Evolutionary conservation across 1,140 invertebrate genomes (phyloP).

Genomic region (Lepidurus couesii): DNA sequence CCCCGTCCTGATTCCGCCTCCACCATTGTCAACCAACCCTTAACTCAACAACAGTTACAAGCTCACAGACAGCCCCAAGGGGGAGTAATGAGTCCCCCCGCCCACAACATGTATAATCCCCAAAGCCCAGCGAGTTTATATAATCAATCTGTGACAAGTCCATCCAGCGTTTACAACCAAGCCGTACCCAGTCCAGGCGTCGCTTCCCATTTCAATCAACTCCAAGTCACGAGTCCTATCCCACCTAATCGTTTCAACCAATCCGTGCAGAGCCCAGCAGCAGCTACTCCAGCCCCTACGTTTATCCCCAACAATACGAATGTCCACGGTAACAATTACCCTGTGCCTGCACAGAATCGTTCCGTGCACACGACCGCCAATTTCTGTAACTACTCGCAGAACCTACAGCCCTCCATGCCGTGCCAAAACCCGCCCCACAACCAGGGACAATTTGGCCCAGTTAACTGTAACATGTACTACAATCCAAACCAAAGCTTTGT

Average conservation of each 20-base stretch:
- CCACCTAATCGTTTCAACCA: slow-evolving; percentile 42
- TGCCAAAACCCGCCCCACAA: slow-evolving; percentile 25
- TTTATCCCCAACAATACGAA: slow-evolving; percentile 45
- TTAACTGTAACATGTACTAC: slow-evolving; percentile 23
- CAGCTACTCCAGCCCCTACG: slow-evolving; percentile 52
- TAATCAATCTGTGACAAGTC: slow-evolving; percentile 17
- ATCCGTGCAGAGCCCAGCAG: slow-evolving; percentile 54
- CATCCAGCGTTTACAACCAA: slow-evolving; percentile 35
- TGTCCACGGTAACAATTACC: slow-evolving; percentile 32
- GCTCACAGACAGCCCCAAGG: neutral
- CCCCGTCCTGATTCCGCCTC: slow-evolving; percentile 33
- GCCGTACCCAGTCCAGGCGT: slow-evolving; percentile 40
- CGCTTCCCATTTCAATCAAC: slow-evolving; percentile 32
- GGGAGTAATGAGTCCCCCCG: slow-evolving; percentile 33
- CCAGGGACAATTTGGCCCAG: neutral
- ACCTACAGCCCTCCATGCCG: neutral
- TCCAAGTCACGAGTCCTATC: slow-evolving; percentile 24
- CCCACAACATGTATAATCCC: slow-evolving; percentile 26
- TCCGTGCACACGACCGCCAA: slow-evolving; percentile 36
- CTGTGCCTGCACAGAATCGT: neutral
- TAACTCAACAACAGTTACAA: neutral
- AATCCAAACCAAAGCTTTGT: slow-evolving; percentile 17
- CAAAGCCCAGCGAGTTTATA: slow-evolving; percentile 3
- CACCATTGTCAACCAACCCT: slow-evolving; percentile 34
- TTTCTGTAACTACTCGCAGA: slow-evolving; percentile 21